phyloP scores from a whole-genome alignment of 2,797 vertebrate genomes.

The Typhlichthys subterraneus region DNA sequence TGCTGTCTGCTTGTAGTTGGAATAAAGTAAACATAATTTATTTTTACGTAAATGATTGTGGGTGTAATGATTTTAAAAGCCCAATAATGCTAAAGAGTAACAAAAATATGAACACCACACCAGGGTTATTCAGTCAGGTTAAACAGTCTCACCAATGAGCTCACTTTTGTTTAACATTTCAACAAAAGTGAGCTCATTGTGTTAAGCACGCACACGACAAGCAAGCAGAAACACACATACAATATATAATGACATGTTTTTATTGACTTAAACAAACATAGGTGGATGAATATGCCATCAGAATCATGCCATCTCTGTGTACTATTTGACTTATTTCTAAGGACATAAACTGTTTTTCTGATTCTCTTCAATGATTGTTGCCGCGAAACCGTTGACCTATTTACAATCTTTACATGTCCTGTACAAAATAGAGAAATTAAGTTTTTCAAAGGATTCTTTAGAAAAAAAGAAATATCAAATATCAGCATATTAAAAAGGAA shows the following conservation, averaged over 20 bases:
- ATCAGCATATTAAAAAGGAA: constrained; percentile 68
- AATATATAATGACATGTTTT: constrained; percentile 79
- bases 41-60: no score
- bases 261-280: constrained; percentile 83
- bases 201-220: neutral
- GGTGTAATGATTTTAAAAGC: no score
- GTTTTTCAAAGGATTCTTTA: constrained; percentile 78
- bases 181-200: neutral
- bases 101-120: no score
- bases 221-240: constrained; percentile 22
- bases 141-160: no score
- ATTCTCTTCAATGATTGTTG: constrained; percentile 74
- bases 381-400: constrained; percentile 78
- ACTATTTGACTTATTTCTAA: constrained; percentile 46
- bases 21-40: no score
- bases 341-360: constrained; percentile 56
- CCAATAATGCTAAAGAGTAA: no score
- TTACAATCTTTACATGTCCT: constrained; percentile 84
- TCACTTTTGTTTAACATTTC: no score
- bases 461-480: constrained; percentile 75
- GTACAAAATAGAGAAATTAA: constrained; percentile 83
- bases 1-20: no score
- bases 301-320: constrained; percentile 65
- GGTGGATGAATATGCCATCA: constrained; percentile 73
- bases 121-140: no score